Base-by-base conservation (phyloP, 2,113 vertebrate genomes). In the Notiomystis cincta region DNA sequence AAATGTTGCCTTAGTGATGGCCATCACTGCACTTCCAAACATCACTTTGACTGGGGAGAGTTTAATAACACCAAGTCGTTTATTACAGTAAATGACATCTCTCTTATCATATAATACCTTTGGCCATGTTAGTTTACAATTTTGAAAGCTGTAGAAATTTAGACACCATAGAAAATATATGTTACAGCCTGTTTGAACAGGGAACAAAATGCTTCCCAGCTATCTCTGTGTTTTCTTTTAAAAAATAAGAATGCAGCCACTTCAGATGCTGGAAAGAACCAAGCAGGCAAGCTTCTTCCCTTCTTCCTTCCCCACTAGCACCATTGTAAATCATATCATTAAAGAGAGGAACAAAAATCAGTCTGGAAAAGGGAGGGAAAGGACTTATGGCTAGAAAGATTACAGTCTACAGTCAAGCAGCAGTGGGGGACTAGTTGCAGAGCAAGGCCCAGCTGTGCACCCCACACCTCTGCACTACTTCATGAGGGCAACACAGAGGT, bases 21-120 rank as follows among this genome's bases (percentile, higher is more conserved):
- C 33, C 22, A 38, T 86, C 80, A 56, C 56, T 67, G 47, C 31
- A 64, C n/a, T 86, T 81, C 24, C 82, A 73, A 82, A 67, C 13
- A 81, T 83, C 51, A 14, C 33, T 92, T 77, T 70, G 44, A 72
- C 48, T 76, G 62, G 25, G 3, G 23, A 61, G 13, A 64, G 37
- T 82, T 86, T 83, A 83, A 81, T 76, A 93, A 66, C 30, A 60
- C 11, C 0, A 2, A 82, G 56, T 54, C 5, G 35, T 62, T 21
- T 90, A 60, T 94, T 67, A 77, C 38, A 92, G 40, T 88, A 88
- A 93, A 93, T 88, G 28, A 61, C 47, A 93, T 56, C 27, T 88
- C 57, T 87, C n/a, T 89, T 91, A 77, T 58, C 33, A 62, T 37
- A 56, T 38, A 73, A 47, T 86, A 60, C 71, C 60, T 86, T 90